These are phyloP conservation scores for Drosophila paramelanica DNA, from an alignment of 2,888 invertebrate genomes.

Conservation along the genomic window DNA sequence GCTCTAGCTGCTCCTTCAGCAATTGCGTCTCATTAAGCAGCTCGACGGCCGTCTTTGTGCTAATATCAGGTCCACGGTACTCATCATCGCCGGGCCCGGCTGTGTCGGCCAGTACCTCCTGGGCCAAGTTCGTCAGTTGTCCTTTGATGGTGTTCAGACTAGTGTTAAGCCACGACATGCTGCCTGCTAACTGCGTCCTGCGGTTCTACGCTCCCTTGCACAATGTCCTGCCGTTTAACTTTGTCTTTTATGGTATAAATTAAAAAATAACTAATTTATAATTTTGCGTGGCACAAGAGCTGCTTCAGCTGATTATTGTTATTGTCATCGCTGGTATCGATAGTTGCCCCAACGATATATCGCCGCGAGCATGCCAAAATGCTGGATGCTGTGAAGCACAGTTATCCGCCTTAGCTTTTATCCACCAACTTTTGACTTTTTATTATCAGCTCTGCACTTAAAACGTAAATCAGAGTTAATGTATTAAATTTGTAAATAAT, in stretches of 20 bases:
- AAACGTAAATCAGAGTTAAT: neutral
- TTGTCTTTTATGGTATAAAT: slow-evolving; percentile 33
- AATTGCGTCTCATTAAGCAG: slow-evolving; percentile 81
- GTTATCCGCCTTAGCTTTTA: neutral
- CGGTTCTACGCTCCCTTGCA: slow-evolving; percentile 17
- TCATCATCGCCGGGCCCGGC: slow-evolving; percentile 85
- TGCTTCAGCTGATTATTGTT: slow-evolving; percentile 74
- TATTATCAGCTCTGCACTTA: neutral
- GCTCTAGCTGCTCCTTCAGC: slow-evolving; percentile 86
- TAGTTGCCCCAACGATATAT: slow-evolving; percentile 36
- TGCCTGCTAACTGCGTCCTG: slow-evolving; percentile 40
- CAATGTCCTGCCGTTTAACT: slow-evolving; percentile 16
- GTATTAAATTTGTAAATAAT: neutral
- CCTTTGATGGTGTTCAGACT: slow-evolving; percentile 89
- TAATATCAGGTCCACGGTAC: slow-evolving; percentile 56
- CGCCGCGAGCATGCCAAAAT: slow-evolving; percentile 14
- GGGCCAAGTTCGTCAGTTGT: slow-evolving; percentile 94
- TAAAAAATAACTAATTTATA: slow-evolving; percentile 53
- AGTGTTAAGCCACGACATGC: slow-evolving; percentile 90
- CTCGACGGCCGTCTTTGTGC: slow-evolving; percentile 62
- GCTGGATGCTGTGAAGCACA: slow-evolving; percentile 35
- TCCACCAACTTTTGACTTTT: neutral
- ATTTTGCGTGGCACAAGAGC: slow-evolving; percentile 79
- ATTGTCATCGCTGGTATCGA: slow-evolving; percentile 62
- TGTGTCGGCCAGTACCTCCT: slow-evolving; percentile 94